Conservation (phyloP, 1,140 invertebrate species). For the Atta cephalotes region DNA sequence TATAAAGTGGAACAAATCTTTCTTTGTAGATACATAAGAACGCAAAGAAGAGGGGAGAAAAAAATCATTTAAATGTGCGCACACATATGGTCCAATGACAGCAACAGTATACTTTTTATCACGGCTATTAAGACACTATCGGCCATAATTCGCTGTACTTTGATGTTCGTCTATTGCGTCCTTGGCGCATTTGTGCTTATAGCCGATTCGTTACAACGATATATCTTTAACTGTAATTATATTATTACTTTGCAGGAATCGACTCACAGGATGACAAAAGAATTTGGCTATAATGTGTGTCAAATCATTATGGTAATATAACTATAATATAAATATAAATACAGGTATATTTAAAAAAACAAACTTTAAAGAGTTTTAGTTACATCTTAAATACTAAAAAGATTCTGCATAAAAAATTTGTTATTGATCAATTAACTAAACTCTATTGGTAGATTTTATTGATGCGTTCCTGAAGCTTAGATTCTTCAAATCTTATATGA, state of each 20-base stretch:
- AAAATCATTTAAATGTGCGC: slow-evolving; percentile 34
- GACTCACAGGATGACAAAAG: not conserved
- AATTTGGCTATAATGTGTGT: no score
- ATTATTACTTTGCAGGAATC: not conserved
- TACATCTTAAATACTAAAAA: no score
- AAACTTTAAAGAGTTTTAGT: no score
- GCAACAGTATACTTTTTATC: slow-evolving; percentile 43
- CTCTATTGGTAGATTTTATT: no score
- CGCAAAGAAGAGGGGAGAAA: not conserved
- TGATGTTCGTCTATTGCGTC: not conserved
- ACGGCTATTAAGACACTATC: slow-evolving; percentile 20
- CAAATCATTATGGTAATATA: no score
- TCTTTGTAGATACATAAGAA: slow-evolving; percentile 16
- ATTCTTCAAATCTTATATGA: no score
- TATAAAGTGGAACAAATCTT: slow-evolving; percentile 42
- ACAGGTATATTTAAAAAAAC: no score
- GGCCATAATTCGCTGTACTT: slow-evolving; percentile 40
- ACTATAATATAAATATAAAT: no score
- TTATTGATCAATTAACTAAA: no score
- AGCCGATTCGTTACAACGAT: not conserved
- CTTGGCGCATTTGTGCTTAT: not conserved
- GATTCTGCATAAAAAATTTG: no score
- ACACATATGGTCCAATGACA: slow-evolving; percentile 27
- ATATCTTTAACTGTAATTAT: not conserved
- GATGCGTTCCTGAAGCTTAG: no score